Base-by-base conservation (phyloP, 2,888 invertebrate genomes). In the Acleris sparsana region DNA sequence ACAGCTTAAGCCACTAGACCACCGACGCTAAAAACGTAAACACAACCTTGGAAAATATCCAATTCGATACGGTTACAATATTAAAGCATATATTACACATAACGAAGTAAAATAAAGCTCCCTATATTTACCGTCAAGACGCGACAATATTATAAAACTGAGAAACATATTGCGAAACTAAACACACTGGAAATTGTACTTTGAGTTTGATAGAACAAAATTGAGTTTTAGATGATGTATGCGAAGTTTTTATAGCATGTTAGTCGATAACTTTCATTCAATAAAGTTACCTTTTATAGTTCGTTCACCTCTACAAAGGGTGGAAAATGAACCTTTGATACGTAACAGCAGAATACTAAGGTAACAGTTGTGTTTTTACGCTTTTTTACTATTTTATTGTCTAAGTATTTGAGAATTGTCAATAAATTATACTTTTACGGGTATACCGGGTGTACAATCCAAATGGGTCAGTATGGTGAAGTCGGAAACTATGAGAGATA, bases 141-240 rank as follows among this genome's bases (percentile, higher is more conserved):
- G 57, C 63, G 63, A 63, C 63, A 52, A 52, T 63, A 63, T 63
- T 57, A 57, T 57, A 63, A 63, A 25, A 63, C 57, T 52, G 52
- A n/a, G 57, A 46, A 44, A 63, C 57, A 62, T 62, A 63, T 63
- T 63, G 57, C 44, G 52, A 63, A 20, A 44, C 11, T 11, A 17
- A 18, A n/a, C 3, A 2, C 52, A 20, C 6, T 11, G 43, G 2
- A 63, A 52, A 6, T 17, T 3, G 0, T 7, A 13, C 44, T 43
- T 52, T 57, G 44, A 3, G 3, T 3, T 5, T 11, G 11, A 16
- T 2, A 4, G 9, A 22, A 16, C 44, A 52, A n/a, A 20, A 25
- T 20, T n/a, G 16, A 51, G 5, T 43, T 57, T 25, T 13, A 18
- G 16, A 2, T 18, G 16, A 9, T 1, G 3, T n/a, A 18, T n/a